These are phyloP conservation scores for Myotis brandtii DNA, from an alignment of 2,113 vertebrate species.

Conservation along the genomic window DNA sequence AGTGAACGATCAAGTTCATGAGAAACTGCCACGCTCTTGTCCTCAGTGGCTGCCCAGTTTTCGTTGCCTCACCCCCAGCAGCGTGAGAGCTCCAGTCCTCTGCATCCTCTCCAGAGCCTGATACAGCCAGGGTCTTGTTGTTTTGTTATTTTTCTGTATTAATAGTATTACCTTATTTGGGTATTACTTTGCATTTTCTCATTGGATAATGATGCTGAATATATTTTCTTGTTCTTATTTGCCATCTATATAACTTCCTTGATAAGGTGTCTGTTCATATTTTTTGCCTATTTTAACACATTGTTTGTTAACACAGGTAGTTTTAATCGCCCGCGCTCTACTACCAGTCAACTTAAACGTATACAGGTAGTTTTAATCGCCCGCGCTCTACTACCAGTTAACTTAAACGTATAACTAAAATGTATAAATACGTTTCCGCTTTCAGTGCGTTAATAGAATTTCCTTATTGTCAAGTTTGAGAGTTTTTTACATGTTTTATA, in stretches of 20 bases:
- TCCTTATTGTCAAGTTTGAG: not conserved
- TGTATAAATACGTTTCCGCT: no score
- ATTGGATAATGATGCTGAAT: not conserved
- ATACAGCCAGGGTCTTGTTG: not conserved
- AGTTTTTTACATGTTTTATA: not conserved
- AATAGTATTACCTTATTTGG: not conserved
- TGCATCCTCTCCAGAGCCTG: not conserved
- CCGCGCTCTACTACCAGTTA: no score
- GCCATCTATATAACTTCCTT: not conserved
- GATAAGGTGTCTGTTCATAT: not conserved
- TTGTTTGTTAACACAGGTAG: no score
- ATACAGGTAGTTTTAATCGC: no score
- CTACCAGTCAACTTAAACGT: no score
- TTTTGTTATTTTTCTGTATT: not conserved
- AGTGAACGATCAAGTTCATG: not conserved
- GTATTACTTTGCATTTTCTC: not conserved
- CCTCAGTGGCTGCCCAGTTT: not conserved
- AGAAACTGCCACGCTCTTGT: not conserved
- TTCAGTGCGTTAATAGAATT: not conserved
- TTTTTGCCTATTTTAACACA: not conserved
- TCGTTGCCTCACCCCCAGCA: no score
- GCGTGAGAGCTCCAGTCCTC: not conserved
- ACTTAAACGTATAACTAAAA: no score
- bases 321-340: no score
- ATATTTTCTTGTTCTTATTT: not conserved